phyloP scores from a whole-genome alignment of 2,797 vertebrate species.

The Echeneis naucrates region DNA sequence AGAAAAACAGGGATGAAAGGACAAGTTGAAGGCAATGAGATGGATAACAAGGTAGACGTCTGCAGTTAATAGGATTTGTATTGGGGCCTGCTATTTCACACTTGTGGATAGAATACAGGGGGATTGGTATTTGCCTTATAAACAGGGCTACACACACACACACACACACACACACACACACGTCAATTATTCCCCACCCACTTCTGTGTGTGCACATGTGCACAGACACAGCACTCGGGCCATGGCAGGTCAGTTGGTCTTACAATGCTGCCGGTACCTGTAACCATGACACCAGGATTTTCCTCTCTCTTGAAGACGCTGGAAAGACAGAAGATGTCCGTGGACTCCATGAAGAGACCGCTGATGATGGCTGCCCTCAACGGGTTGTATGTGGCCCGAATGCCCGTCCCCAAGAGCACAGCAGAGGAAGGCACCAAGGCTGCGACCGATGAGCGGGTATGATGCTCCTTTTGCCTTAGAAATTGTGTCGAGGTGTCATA shows the following conservation, averaged over 20 bases:
- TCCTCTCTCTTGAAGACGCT: constrained; percentile 89
- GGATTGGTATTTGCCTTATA: constrained; percentile 46
- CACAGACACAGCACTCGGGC: constrained; percentile 1
- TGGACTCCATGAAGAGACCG: constrained; percentile 96
- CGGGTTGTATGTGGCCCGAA: constrained; percentile 91
- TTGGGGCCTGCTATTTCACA: constrained; percentile 69
- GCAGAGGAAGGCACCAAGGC: constrained; percentile 85
- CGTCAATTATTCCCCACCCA: constrained; percentile 41
- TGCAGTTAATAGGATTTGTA: constrained; percentile 51
- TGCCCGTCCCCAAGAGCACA: constrained; percentile 90
- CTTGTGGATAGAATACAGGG: constrained; percentile 48
- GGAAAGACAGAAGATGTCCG: constrained; percentile 97
- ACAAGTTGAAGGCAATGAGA: constrained; percentile 20
- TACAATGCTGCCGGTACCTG: constrained; percentile 79
- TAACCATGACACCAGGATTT: constrained; percentile 83
- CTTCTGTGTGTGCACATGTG: constrained; percentile 5
- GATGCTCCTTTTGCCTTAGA: constrained; percentile 22
- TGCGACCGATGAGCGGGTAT: constrained; percentile 94
- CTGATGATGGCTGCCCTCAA: constrained; percentile 97
- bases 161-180: neutral
- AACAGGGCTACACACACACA: constrained; percentile 9
- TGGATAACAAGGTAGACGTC: constrained; percentile 39
- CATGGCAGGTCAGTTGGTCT: constrained; percentile 25
- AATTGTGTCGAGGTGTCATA: neutral
- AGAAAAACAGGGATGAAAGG: constrained; percentile 22